Base-by-base conservation (phyloP, 1,140 invertebrate genomes). In the Chironomus tepperi region DNA sequence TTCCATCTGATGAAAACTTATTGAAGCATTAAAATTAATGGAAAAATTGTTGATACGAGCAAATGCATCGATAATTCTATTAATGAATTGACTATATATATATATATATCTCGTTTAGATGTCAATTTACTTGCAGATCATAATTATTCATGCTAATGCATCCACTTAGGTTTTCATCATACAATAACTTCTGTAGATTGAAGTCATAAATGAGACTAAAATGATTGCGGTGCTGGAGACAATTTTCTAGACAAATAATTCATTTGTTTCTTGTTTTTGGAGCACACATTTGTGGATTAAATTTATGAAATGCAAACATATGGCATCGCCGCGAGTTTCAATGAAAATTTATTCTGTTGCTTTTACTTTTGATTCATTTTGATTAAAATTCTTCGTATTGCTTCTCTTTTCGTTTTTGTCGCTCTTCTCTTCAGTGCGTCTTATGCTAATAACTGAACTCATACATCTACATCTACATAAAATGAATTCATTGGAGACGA, bases 401-500 rank as follows among this genome's bases (percentile, higher is more conserved):
- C 24, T 34, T 34, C 24, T 34, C 24, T 34, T 34, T 34, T 34
- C 24, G 15, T 57, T 57, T 57, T 57, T 57, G 10, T 57, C 47
- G 12, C 47, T 57, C 47, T 57, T 57, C 47, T 57, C 47, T 57
- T 57, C 15, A 57, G 24, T 57, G 47, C 47, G n/a, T 57, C n/a
- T 57, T 57, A 57, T 57, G 47, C 47, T 57, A 57, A 57, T 57
- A 57, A 57, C 12, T 57, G n/a, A 57, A 57, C 47, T 34, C 24
- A 34, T 34, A 34, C 24, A 34, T 34, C 24, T 34, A 34, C 24
- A 34, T 34, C n/a, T n/a, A n/a, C n/a, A n/a, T n/a, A n/a, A 57
- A n/a, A n/a, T 57, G 47, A 57, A n/a, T n/a, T 15, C 47, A 57
- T 57, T n/a, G 12, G 47, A 12, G 47, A 57, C 47, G 47, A 57